Evolutionary conservation across 2,797 vertebrate genomes (phyloP).

Genomic region (Astyanax mexicanus): DNA sequence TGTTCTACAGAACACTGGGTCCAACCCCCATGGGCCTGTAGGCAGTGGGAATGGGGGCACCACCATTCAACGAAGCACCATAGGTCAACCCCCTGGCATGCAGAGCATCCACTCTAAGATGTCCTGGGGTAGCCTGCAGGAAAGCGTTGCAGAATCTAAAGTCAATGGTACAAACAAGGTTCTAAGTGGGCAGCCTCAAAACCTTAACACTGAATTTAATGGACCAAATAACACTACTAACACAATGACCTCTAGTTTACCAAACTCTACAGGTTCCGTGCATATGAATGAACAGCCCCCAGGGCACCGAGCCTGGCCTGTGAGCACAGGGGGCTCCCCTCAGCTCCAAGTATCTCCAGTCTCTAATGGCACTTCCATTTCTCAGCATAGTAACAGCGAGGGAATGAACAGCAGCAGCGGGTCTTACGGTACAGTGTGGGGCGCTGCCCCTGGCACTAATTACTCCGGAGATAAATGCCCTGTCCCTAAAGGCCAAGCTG

Average conservation of each 20-base stretch:
- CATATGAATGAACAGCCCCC: conserved; percentile 85
- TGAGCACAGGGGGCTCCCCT: conserved; percentile 88
- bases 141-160: conserved; percentile 86
- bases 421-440: conserved; percentile 92
- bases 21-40: conserved; percentile 84
- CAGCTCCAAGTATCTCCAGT: conserved; percentile 83
- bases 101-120: conserved; percentile 89
- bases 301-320: conserved; percentile 85
- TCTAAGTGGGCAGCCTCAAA: conserved; percentile 92
- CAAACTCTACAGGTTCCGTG: conserved; percentile 95
- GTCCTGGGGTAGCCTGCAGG: conserved; percentile 92
- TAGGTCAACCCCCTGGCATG: conserved; percentile 84
- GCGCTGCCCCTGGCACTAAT: conserved; percentile 81
- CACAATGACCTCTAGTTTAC: conserved; percentile 99
- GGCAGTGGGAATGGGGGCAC: conserved; percentile 80
- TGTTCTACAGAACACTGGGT: conserved; percentile 83
- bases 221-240: conserved; percentile 99
- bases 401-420: conserved; percentile 82
- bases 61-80: conserved; percentile 82
- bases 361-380: conserved; percentile 89
- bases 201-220: conserved; percentile 96
- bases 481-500: conserved; percentile 84
- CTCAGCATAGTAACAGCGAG: conserved; percentile 87
- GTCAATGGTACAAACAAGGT: conserved; percentile 94
- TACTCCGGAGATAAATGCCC: conserved; percentile 92